Conservation (phyloP, 2,888 invertebrate genomes). For the Tinea semifulvella region DNA sequence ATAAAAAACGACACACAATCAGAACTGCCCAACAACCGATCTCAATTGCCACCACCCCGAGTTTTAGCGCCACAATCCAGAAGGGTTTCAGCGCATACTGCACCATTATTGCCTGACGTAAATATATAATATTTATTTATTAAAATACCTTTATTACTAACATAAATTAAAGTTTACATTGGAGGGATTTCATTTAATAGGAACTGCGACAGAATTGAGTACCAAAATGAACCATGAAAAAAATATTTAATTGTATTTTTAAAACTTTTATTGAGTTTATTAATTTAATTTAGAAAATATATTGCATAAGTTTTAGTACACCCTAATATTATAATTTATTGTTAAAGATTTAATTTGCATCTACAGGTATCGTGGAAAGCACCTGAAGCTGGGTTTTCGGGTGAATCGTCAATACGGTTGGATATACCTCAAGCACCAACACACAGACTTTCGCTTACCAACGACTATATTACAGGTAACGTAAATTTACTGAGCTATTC, state of each 20-base stretch:
- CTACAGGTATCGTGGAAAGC: constrained; percentile 59
- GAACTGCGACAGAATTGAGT: too few relatives aligned
- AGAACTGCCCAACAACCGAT: constrained; percentile 68
- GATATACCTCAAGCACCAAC: constrained; percentile 44
- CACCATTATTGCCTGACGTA: constrained; percentile 51
- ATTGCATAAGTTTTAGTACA: background rate
- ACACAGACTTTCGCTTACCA: constrained; percentile 60
- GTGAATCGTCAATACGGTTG: constrained; percentile 48
- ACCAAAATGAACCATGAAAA: too few relatives aligned
- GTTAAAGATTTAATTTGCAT: background rate
- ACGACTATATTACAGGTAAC: constrained; percentile 64
- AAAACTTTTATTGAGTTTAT: too few relatives aligned
- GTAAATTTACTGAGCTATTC: background rate
- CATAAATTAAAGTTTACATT: too few relatives aligned
- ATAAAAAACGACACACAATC: constrained; percentile 83
- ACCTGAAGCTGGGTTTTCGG: constrained; percentile 50
- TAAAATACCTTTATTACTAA: too few relatives aligned
- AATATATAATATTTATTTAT: too few relatives aligned
- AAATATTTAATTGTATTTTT: too few relatives aligned
- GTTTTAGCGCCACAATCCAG: constrained; percentile 41
- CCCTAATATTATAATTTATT: background rate
- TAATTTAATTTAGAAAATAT: too few relatives aligned
- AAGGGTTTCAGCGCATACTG: constrained; percentile 49
- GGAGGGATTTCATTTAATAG: too few relatives aligned
- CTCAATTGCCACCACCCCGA: constrained; percentile 39